These are phyloP conservation scores for Myotis pilosus DNA, from an alignment of 2,797 vertebrate species.

Conservation along the genomic window DNA sequence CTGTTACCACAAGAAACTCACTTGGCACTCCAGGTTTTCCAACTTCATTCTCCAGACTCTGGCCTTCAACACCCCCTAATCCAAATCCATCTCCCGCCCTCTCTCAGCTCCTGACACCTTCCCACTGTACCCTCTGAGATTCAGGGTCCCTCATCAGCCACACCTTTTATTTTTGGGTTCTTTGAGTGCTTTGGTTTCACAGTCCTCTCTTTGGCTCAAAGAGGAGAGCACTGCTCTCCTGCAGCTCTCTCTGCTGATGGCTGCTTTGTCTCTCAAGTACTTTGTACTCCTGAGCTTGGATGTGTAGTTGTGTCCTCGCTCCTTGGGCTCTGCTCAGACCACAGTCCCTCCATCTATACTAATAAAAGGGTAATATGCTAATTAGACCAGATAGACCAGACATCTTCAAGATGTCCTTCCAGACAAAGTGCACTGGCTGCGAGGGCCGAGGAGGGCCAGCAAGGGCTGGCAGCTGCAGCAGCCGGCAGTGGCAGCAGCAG, in stretches of 20 bases:
- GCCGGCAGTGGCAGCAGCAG: too few relatives aligned
- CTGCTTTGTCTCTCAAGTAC: neutral
- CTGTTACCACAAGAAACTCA: neutral
- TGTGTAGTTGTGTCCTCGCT: neutral
- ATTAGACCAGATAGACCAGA: too few relatives aligned
- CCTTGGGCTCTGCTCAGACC: neutral
- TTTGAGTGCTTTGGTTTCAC: neutral
- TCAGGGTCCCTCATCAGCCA: neutral
- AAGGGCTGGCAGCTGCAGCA: too few relatives aligned
- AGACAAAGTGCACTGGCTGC: too few relatives aligned
- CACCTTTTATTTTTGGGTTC: neutral
- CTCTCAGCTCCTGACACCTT: neutral
- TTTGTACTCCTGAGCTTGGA: neutral
- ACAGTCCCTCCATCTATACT: too few relatives aligned
- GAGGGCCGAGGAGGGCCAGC: too few relatives aligned
- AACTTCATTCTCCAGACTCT: too few relatives aligned
- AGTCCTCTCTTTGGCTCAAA: neutral
- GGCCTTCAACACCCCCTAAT: neutral
- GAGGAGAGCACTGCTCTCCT: neutral
- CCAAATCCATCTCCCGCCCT: neutral
- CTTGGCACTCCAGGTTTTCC: neutral
- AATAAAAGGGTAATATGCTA: too few relatives aligned
- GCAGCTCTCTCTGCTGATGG: neutral
- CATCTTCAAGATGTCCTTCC: too few relatives aligned
- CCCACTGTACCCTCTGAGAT: neutral